Evolutionary conservation across 2,797 vertebrate species (phyloP).

Genomic region (Forpus xanthops): DNA sequence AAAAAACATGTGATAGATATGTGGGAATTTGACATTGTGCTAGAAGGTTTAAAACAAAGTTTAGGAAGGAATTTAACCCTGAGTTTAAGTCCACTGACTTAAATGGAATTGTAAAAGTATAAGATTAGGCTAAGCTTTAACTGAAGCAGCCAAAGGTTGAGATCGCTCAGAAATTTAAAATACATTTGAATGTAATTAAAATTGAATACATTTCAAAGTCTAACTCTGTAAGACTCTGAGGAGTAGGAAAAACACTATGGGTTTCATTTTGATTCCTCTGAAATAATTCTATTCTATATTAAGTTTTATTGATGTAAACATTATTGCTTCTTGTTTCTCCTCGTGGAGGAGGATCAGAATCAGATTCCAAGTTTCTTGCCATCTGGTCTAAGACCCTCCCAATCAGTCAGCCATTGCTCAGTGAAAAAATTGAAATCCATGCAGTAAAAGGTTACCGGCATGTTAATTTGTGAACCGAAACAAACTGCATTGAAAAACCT

Average conservation of each 20-base stretch:
- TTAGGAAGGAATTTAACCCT: not conserved
- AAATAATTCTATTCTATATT: not conserved
- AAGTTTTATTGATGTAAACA: not conserved
- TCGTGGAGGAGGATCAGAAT: not conserved
- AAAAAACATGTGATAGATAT: not conserved
- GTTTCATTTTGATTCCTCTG: not conserved
- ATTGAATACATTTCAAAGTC: not conserved
- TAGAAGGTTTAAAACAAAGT: not conserved
- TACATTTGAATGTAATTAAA: not conserved
- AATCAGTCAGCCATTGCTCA: not conserved
- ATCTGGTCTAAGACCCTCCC: not conserved
- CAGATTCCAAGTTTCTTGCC: not conserved
- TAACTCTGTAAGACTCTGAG: not conserved
- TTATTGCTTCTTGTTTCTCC: not conserved
- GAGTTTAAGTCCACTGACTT: not conserved
- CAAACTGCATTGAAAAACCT: not conserved
- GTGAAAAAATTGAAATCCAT: not conserved
- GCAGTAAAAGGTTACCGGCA: not conserved
- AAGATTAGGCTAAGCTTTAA: not conserved
- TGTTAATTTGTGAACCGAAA: not conserved
- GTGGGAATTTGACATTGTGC: not conserved
- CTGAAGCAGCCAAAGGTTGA: not conserved
- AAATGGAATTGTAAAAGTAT: not conserved
- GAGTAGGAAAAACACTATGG: not conserved
- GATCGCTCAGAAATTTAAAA: not conserved